Base-by-base conservation (phyloP, 53 echinoderm and acorn worm genomes). In the Actinopyga echinites region DNA sequence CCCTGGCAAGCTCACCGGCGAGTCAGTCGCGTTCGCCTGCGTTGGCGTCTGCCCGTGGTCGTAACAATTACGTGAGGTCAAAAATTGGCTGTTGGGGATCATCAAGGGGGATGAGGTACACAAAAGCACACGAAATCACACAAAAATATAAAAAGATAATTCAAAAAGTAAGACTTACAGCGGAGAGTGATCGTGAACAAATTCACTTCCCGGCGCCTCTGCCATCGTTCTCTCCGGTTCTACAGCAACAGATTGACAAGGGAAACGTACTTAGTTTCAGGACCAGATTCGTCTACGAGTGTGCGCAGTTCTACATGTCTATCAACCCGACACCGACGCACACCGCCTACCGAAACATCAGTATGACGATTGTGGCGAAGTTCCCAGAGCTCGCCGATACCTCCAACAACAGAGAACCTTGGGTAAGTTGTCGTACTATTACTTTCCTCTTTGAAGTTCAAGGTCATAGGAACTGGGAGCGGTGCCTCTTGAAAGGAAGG, bases 191-290 rank as follows among this genome's bases (percentile, higher is more conserved):
- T 26, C 79, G 79, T 44, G 79, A 79, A 12, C 79, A 86, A 79
- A 89, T 89, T 56, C 80, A 79, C 30, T 93, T 87, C 69, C 93
- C 93, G 8, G 93, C 93, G 15, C 93, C 93, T 5, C 32, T 93
- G 19, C 93, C 93, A 1, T 73, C 73, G 32, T 93, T 93, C 52
- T 83, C 90, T 2, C 82, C 75, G 17, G 75, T 87, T 44, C 56
- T 93, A 30, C 49, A 81, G 34, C 85, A 90, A 74, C 84, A 82
- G 85, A 84, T 93, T 35, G 79, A 59, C 10, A 83, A 58, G 29
- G 83, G 83, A 15, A 87, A 84, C 64, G 65, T 87, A 25, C 30
- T 87, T 10, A 85, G 75, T 58, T 82, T 87, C 56, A 67, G 82
- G 22, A 85, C 85, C 57, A 81, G 87, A 30, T 77, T 93, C 30